Percentiles rank a stretch among this genome's conserved stretches.
These are phyloP conservation scores for Agraylea sexmaculata DNA, from an alignment of 1,140 invertebrate species.

Conservation along the genomic window DNA sequence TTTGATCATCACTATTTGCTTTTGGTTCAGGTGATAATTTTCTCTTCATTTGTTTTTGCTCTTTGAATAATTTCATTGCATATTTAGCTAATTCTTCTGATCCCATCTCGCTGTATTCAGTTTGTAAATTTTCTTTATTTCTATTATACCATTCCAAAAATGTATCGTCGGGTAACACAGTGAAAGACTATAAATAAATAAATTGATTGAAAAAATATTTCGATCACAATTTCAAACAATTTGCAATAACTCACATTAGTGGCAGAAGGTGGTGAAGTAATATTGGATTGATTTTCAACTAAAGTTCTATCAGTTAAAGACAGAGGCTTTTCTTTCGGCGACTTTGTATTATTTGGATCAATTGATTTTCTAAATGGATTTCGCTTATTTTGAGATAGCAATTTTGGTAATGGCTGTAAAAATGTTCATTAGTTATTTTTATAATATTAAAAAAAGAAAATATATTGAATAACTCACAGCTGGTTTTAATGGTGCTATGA, in stretches of 20 bases:
- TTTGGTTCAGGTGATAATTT: conserved; percentile 23
- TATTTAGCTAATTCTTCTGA: conserved; percentile 40
- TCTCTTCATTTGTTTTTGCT: conserved; percentile 29
- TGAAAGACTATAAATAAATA: conserved; percentile 9
- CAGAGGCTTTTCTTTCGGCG: conserved; percentile 26
- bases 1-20: conserved; percentile 21
- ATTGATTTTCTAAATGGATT: conserved; percentile 38
- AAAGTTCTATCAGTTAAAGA: conserved; percentile 32
- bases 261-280: no score
- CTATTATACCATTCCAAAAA: conserved; percentile 47
- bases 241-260: no score
- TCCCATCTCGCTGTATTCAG: conserved; percentile 42
- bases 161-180: conserved; percentile 25
- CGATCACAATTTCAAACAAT: no score
- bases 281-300: conserved; percentile 26
- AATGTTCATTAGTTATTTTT: conserved; percentile 1
- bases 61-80: conserved; percentile 42
- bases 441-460: conserved; percentile 7
- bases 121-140: conserved; percentile 40
- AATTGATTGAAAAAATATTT: no score
- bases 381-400: conserved; percentile 28
- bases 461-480: conserved; percentile 25
- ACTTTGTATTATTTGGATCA: conserved; percentile 23
- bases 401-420: conserved; percentile 32
- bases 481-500: conserved; percentile 30